Evolutionary conservation across 2,113 vertebrate species (phyloP).

Genomic region (Tautogolabrus adspersus): DNA sequence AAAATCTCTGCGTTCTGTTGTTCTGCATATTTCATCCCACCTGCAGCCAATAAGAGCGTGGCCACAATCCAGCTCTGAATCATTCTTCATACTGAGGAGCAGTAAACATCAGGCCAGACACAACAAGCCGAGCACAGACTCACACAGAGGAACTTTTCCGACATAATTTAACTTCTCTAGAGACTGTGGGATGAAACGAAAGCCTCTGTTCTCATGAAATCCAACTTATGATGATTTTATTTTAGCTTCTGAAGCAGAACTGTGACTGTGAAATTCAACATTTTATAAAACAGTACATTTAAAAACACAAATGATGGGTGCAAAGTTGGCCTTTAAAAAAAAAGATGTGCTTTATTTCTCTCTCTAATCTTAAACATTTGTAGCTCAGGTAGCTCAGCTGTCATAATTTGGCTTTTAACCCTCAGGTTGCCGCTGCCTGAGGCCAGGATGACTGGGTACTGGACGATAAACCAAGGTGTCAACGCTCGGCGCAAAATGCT

Average conservation of each 20-base stretch:
- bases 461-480: constrained; percentile 85
- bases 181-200: constrained; percentile 12
- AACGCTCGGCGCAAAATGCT: constrained; percentile 86
- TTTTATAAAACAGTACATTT: no score
- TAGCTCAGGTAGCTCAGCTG: background rate
- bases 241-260: no score
- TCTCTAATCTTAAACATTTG: background rate
- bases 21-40: constrained; percentile 44
- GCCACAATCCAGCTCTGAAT: constrained; percentile 50
- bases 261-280: no score
- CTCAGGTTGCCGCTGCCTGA: constrained; percentile 91
- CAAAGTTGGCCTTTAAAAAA: no score
- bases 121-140: constrained; percentile 32
- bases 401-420: constrained; percentile 40
- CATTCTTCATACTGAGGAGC: constrained; percentile 30
- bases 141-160: background rate
- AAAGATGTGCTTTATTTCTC: no score
- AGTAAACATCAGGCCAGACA: constrained; percentile 60
- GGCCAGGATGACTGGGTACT: constrained; percentile 90
- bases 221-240: no score
- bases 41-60: constrained; percentile 58
- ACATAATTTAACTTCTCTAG: background rate
- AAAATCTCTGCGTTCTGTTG: constrained; percentile 24
- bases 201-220: background rate
- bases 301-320: no score